phyloP scores from a whole-genome alignment of 2,888 invertebrate species.

The Fabriciana adippe region DNA sequence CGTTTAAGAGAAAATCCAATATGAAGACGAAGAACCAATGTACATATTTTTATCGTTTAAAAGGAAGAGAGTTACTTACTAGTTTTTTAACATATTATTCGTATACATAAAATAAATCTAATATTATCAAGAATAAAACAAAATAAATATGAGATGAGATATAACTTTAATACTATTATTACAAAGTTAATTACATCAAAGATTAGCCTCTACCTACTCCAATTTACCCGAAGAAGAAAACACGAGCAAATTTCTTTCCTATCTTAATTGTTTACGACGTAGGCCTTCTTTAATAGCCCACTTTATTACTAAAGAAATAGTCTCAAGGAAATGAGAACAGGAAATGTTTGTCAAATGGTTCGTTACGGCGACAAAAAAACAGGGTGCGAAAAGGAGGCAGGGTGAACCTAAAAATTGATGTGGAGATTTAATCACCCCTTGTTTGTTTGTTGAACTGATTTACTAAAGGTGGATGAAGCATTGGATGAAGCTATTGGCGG shows the following conservation, averaged over 20 bases:
- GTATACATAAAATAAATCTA: too few species aligned
- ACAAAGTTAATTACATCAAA: constrained; percentile 23
- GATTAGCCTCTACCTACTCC: constrained; percentile 16
- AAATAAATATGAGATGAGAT: background rate
- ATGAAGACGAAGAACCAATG: too few species aligned
- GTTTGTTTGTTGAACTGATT: constrained; percentile 62
- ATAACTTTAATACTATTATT: constrained; percentile 13
- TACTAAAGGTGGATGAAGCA: constrained; percentile 56
- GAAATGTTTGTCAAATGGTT: constrained; percentile 42
- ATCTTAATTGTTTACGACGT: constrained; percentile 37
- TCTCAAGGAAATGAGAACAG: constrained; percentile 37
- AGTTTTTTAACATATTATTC: too few species aligned
- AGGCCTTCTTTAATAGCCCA: constrained; percentile 35
- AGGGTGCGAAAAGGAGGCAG: constrained; percentile 32
- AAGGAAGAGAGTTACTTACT: too few species aligned
- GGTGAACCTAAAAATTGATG: constrained; percentile 37
- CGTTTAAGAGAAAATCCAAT: too few species aligned
- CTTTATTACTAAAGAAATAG: constrained; percentile 39
- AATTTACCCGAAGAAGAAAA: constrained; percentile 15
- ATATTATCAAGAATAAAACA: background rate
- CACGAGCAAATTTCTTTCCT: constrained; percentile 25
- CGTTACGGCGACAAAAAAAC: constrained; percentile 38
- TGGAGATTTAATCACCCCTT: constrained; percentile 50
- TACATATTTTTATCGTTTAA: too few species aligned
- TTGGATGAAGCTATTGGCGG: constrained; percentile 55